Evolutionary conservation across 1,140 invertebrate species (phyloP), one percentile per base, ranked within the genome.

Genomic region (Kradibia gibbosae): DNA sequence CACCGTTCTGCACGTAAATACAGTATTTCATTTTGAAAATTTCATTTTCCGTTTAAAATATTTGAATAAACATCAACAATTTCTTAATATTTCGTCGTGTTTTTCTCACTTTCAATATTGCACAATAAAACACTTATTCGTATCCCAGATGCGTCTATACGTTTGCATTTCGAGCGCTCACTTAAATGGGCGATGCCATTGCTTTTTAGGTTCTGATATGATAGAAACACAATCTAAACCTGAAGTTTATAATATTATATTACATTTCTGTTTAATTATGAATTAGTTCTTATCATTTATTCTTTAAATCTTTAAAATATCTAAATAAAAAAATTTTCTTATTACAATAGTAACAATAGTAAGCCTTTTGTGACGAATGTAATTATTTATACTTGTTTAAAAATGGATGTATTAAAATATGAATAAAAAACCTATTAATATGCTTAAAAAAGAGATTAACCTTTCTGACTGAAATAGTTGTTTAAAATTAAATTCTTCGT

Each of bases 111-210:
- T 36, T 25, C 60, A 7, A 36, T 34, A 62, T 31, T 36, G 60
- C 60, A 8, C 31, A 17, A 4, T 36, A 2, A 31, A 62, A 62
- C 34, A 28, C 15, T 62, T 17, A 34, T 34, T 34, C 60, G 13
- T 17, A 62, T 71, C 28, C 20, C 67, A 70, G 15, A 13, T 13
- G 17, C 13, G 25, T 10, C 22, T 31, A 25, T 15, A 42, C 13
- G 1, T 39, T n/a, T 10, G 20, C 45, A 7, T 55, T 34, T 17
- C 4, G 39, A 22, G 76, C 39, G 62, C 48, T 79, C 42, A 31
- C 62, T 79, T 28, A 39, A 45, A 17, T 73, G 78, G 70, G 71
- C 71, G 53, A 55, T 80, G 78, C 73, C 78, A 74, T 80, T 80
- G 55, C 55, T 80, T 80, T 13, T 25, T 67, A 53, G 71, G 57